Base-by-base conservation (phyloP, 2,888 invertebrate genomes). In the Cheilosia grossa region DNA sequence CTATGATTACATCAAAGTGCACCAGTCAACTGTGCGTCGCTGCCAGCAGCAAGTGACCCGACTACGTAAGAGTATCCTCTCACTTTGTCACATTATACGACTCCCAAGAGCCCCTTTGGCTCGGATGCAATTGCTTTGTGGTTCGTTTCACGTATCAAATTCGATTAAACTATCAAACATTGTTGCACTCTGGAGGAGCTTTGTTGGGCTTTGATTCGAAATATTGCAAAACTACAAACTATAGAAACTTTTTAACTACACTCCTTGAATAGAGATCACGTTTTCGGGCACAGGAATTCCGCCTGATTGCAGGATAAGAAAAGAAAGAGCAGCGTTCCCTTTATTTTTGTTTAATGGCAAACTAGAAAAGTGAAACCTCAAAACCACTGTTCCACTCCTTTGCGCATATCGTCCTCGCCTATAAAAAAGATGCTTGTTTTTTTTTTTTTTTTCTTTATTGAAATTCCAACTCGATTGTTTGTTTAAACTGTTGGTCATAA, bases 401-500 rank as follows among this genome's bases (percentile, higher is more conserved):
- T 40, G 2, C 4, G 7, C n/a, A n/a, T 47, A 24, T 40, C 27
- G 74, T 49, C 58, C 49, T 17, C 27, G 17, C 51, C 61, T 54
- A 77, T 78, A 78, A 78, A 70, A 70, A 21, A 69, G 27, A 27
- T 7, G 27, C 7, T 27, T 27, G 10, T 21, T 13, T 51, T 56
- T 70, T 78, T 27, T 51, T 21, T 19, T 47, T 69, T 64, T n/a
- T n/a, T n/a, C n/a, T n/a, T 64, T 70, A 78, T 58, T 63, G 78
- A 70, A 78, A 78, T 70, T 78, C 70, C 64, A 79, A 53, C 42
- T 64, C 69, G 56, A 78, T 63, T 78, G 69, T 54, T 78, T 63
- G 69, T 77, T 77, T 77, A 69, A 77, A 77, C 24, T 17, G 47
- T 19, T 47, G 61, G 69, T 69, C 77, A 54, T 77, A 70, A 78